These are phyloP conservation scores for Nemoura dubitans DNA, from an alignment of 2,888 invertebrate genomes.

Conservation along the genomic window DNA sequence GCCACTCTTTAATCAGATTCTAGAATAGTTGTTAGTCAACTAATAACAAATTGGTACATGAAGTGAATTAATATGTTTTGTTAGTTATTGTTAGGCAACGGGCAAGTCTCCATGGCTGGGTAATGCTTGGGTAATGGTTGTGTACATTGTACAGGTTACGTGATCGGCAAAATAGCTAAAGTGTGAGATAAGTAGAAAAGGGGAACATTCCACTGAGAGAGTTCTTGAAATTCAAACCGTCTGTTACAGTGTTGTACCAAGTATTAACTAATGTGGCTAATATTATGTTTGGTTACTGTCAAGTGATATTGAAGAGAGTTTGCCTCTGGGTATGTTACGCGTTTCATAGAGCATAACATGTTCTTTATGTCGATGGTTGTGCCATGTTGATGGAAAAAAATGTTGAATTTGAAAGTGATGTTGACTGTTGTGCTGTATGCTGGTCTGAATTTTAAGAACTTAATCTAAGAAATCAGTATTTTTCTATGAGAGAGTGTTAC, in stretches of 20 bases:
- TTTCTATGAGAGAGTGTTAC: conserved; percentile 48
- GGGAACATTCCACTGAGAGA: neutral
- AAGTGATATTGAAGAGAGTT: no score
- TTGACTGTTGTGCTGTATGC: neutral
- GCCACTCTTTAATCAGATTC: neutral
- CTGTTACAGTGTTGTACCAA: neutral
- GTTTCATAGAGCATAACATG: no score
- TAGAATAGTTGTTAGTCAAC: neutral
- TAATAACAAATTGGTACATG: neutral
- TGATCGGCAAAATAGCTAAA: neutral
- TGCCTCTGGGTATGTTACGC: no score
- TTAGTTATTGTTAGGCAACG: neutral
- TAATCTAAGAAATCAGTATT: conserved; percentile 48
- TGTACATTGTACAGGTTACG: neutral
- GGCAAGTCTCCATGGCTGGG: neutral
- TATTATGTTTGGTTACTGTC: neutral
- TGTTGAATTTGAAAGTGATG: neutral
- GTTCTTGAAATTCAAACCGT: neutral
- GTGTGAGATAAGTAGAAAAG: neutral
- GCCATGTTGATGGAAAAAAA: neutral
- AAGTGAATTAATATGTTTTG: neutral
- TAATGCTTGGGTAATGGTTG: neutral
- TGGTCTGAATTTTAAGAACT: neutral
- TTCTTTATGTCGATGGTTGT: neutral
- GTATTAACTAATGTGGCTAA: neutral